Conservation (phyloP, 23 tunicate species). For the Styela plicata region DNA sequence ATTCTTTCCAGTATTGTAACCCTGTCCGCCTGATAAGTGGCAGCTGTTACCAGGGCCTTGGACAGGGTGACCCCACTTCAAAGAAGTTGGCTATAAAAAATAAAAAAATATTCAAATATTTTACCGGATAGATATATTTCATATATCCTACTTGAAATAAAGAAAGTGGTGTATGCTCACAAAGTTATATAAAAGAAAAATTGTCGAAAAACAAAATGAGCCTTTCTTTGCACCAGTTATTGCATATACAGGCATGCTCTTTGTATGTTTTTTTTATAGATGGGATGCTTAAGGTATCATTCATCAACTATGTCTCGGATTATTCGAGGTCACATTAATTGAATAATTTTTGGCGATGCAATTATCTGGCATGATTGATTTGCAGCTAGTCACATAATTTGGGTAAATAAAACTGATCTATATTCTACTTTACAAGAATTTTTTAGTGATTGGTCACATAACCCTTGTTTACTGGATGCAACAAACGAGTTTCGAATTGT, state of each 20-base stretch:
- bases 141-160: neutral
- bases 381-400: neutral
- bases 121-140: neutral
- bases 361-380: neutral
- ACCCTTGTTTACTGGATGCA: neutral
- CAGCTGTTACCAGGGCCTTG: no score
- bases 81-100: no score
- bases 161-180: neutral
- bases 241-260: neutral
- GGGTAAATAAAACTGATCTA: no score
- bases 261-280: neutral
- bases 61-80: no score
- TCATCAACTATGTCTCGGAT: neutral
- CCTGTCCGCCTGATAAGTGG: no score
- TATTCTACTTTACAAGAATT: neutral
- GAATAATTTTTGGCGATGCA: neutral
- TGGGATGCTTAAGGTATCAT: neutral
- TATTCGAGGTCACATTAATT: neutral
- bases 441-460: neutral
- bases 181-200: neutral
- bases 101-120: no score
- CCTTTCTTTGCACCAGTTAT: neutral
- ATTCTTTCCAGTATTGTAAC: no score
- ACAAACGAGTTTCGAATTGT: neutral
- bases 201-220: no score